Percentiles rank a stretch among this genome's conserved stretches.
Conservation (phyloP, 2,888 invertebrate species). For the Dioctria rufipes region DNA sequence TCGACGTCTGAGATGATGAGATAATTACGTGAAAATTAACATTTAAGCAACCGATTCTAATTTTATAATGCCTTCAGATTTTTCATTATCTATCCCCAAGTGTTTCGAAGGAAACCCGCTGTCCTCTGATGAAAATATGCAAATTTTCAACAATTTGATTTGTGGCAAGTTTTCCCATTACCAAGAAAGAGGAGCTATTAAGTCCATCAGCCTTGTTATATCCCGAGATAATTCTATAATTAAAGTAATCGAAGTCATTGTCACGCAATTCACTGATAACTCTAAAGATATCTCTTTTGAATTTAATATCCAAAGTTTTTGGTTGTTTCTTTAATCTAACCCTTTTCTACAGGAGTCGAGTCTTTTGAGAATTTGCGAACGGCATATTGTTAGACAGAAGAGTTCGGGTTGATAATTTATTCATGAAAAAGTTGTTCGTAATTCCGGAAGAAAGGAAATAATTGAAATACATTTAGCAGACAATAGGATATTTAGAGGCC, state of each 20-base stretch:
- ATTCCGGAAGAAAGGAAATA: slow-evolving; percentile 47
- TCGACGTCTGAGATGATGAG: neutral
- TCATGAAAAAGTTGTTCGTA: slow-evolving; percentile 48
- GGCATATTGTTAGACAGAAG: slow-evolving; percentile 15
- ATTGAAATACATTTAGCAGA: slow-evolving; percentile 53
- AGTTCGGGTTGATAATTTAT: slow-evolving; percentile 55
- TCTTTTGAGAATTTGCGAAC: neutral
- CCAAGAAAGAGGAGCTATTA: slow-evolving; percentile 19
- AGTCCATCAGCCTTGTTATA: slow-evolving; percentile 4
- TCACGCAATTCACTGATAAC: slow-evolving; percentile 51
- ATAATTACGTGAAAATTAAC: slow-evolving; percentile 30
- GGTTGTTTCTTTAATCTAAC: neutral
- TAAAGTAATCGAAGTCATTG: slow-evolving; percentile 54
- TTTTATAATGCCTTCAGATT: neutral
- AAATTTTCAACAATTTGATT: slow-evolving; percentile 50
- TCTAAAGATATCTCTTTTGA: slow-evolving; percentile 20
- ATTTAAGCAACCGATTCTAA: slow-evolving; percentile 8
- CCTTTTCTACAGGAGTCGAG: neutral
- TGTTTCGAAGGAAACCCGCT: neutral
- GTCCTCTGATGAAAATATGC: slow-evolving; percentile 20
- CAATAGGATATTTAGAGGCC: slow-evolving; percentile 28
- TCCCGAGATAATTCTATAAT: slow-evolving; percentile 9
- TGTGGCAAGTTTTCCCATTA: slow-evolving; percentile 53
- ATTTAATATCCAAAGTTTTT: slow-evolving; percentile 19
- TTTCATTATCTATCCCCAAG: too few relatives aligned